These are phyloP conservation scores for Synanthedon tipuliformis DNA, from an alignment of 2,888 invertebrate genomes.

Conservation along the genomic window DNA sequence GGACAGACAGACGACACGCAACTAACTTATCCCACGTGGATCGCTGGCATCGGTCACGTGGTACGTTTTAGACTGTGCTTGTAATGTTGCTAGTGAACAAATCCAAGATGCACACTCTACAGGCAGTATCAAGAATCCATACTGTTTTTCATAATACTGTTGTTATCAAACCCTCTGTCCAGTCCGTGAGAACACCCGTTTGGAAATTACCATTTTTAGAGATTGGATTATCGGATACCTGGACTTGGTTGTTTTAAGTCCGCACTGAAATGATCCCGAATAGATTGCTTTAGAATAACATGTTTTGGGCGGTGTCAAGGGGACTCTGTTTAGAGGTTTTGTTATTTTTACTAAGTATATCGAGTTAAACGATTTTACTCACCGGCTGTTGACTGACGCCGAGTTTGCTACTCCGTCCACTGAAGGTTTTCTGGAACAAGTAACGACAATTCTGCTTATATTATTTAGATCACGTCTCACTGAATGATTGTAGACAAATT, in stretches of 20 bases:
- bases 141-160: neutral
- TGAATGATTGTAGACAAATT: no score
- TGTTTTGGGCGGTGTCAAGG: slow-evolving; percentile 37
- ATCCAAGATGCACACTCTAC: no score
- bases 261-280: slow-evolving; percentile 22
- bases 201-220: slow-evolving; percentile 67
- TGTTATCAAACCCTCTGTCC: slow-evolving; percentile 37
- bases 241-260: slow-evolving; percentile 7
- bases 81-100: no score
- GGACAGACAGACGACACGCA: no score
- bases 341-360: slow-evolving; percentile 6
- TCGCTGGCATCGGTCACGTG: no score
- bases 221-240: slow-evolving; percentile 46
- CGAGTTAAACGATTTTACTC: slow-evolving; percentile 55
- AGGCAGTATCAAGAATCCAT: neutral
- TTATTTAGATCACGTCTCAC: no score
- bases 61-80: no score
- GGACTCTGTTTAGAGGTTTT: slow-evolving; percentile 1
- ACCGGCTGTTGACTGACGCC: slow-evolving; percentile 89
- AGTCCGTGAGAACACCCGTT: slow-evolving; percentile 56
- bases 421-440: slow-evolving; percentile 84
- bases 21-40: no score
- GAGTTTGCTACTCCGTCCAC: slow-evolving; percentile 88
- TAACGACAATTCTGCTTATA: slow-evolving; percentile 13
- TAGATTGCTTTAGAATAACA: slow-evolving; percentile 46